phyloP scores from a whole-genome alignment of 2,888 invertebrate species.

The Chloromyia formosa region DNA sequence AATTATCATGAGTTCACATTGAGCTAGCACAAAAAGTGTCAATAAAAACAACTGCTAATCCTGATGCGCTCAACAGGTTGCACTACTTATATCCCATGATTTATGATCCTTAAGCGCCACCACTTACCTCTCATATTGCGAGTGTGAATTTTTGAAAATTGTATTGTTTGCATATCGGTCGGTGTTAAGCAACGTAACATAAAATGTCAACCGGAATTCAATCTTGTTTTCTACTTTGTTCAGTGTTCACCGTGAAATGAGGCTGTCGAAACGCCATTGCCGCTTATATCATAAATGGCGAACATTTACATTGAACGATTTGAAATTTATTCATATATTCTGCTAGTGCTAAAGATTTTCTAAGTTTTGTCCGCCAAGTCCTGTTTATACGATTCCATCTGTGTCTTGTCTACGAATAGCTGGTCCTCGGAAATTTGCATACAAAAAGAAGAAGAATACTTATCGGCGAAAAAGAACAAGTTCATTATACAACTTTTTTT shows the following conservation, averaged over 20 bases:
- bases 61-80: background rate
- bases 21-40: no score
- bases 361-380: background rate
- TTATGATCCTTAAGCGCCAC: background rate
- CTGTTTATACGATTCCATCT: slow-evolving; percentile 1
- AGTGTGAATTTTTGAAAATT: background rate
- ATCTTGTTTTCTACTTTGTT: background rate
- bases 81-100: background rate
- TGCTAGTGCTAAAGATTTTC: background rate
- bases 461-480: slow-evolving; percentile 8
- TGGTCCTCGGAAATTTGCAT: slow-evolving; percentile 6
- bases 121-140: background rate
- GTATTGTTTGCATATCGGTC: background rate
- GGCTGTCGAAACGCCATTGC: background rate
- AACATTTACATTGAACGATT: background rate
- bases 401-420: background rate
- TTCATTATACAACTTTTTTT: background rate
- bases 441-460: slow-evolving; percentile 24
- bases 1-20: no score
- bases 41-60: no score
- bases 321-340: background rate
- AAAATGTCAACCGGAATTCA: background rate
- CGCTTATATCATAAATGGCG: background rate
- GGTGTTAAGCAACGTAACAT: background rate
- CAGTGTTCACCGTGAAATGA: background rate